Conservation (phyloP, 2,113 vertebrate genomes). For the Chionis minor region DNA sequence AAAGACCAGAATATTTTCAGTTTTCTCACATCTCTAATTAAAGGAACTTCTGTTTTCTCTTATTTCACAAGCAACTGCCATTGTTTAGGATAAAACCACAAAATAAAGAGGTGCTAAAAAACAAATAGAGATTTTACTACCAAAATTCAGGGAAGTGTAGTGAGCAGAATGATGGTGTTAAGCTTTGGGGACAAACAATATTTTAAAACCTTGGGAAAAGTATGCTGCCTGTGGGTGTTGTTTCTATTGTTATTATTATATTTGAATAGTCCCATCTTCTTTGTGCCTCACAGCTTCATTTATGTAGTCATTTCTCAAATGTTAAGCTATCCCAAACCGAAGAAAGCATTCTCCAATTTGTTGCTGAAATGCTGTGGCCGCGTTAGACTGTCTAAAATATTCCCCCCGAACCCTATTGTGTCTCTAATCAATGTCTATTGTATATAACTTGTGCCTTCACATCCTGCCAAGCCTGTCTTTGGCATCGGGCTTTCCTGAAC, state of each 20-base stretch:
- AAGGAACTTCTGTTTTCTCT: not conserved
- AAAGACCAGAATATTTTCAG: not conserved
- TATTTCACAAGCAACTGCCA: not conserved
- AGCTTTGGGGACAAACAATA: not conserved
- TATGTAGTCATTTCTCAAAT: not conserved
- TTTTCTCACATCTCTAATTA: not conserved
- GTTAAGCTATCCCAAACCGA: not conserved
- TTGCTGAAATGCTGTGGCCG: not conserved
- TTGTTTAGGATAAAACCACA: not conserved
- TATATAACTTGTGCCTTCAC: not conserved
- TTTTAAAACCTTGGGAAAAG: not conserved
- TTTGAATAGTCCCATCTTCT: not conserved
- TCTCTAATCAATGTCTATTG: conserved; percentile 9
- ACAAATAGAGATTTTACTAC: not conserved
- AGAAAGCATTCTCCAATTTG: not conserved
- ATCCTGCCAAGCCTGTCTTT: not conserved
- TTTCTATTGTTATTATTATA: not conserved
- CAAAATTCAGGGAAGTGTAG: not conserved
- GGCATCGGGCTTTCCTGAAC: conserved; percentile 33
- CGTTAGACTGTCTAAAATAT: not conserved
- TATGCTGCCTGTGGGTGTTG: not conserved
- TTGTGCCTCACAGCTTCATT: not conserved
- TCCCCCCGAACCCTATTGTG: not conserved
- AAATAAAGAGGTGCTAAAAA: not conserved
- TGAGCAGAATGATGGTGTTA: not conserved